These are phyloP conservation scores for Saccostrea glomerata DNA, from an alignment of 1,140 invertebrate species.

Conservation along the genomic window DNA sequence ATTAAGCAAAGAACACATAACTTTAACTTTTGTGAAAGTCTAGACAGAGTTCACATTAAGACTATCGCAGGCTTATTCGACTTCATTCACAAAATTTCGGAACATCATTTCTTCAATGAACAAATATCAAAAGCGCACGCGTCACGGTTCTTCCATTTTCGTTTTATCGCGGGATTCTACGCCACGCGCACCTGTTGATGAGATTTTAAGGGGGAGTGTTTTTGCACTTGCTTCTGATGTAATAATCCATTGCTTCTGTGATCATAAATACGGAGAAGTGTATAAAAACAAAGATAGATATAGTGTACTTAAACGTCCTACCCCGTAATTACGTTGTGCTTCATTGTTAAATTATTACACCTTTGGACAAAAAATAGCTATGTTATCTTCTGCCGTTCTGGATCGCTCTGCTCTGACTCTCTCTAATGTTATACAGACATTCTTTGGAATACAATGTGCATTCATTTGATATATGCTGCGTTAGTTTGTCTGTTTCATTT, in stretches of 20 bases:
- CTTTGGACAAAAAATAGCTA: neutral
- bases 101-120: slow-evolving; percentile 22
- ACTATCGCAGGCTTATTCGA: neutral
- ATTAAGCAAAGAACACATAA: neutral
- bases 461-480: neutral
- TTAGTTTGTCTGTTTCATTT: no score
- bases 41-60: neutral
- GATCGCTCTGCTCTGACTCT: neutral
- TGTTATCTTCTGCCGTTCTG: neutral
- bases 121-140: slow-evolving; percentile 23
- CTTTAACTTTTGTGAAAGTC: neutral
- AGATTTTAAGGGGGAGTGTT: slow-evolving; percentile 4
- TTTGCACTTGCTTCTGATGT: slow-evolving; percentile 27
- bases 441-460: neutral
- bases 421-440: neutral
- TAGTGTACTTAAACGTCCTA: neutral
- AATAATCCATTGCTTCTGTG: neutral
- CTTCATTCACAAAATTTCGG: neutral
- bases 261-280: slow-evolving; percentile 5
- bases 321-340: neutral
- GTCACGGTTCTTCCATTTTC: slow-evolving; percentile 10
- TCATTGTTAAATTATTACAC: slow-evolving; percentile 24
- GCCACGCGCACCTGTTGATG: slow-evolving; percentile 28
- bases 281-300: neutral
- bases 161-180: neutral